Percentiles rank a stretch among this genome's conserved stretches.
phyloP scores from a whole-genome alignment of 2,888 invertebrate species.

The Tenthredo livida region DNA sequence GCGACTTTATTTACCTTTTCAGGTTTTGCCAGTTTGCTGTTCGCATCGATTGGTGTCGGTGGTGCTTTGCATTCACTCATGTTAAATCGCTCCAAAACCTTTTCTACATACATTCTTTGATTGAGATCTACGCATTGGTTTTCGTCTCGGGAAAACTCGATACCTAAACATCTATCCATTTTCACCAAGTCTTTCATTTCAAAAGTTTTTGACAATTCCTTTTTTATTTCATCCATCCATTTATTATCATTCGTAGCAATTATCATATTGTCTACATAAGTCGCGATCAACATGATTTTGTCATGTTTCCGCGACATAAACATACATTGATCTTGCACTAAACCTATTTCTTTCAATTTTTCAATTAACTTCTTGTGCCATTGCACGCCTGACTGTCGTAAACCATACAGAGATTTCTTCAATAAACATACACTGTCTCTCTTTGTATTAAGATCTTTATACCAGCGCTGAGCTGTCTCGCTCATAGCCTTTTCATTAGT shows the following conservation, averaged over 20 bases:
- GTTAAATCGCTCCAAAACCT: neutral
- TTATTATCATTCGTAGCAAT: neutral
- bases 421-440: constrained; percentile 53
- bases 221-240: neutral
- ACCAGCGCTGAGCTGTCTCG: constrained; percentile 47
- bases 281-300: neutral
- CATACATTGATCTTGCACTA: neutral
- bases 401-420: constrained; percentile 55
- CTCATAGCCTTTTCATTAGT: neutral
- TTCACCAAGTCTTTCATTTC: neutral
- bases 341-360: neutral
- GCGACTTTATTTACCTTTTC: neutral
- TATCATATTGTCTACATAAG: neutral
- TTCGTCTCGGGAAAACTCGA: neutral
- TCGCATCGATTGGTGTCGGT: constrained; percentile 46
- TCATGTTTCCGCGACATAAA: neutral
- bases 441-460: neutral
- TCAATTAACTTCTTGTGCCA: constrained; percentile 55
- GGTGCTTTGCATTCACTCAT: constrained; percentile 49
- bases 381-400: constrained; percentile 55
- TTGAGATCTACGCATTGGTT: neutral
- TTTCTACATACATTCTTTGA: neutral
- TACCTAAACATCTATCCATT: neutral
- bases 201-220: neutral
- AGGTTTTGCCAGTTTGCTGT: constrained; percentile 49